phyloP scores from a whole-genome alignment of 2,888 invertebrate genomes.

The Halictus ligatus region DNA sequence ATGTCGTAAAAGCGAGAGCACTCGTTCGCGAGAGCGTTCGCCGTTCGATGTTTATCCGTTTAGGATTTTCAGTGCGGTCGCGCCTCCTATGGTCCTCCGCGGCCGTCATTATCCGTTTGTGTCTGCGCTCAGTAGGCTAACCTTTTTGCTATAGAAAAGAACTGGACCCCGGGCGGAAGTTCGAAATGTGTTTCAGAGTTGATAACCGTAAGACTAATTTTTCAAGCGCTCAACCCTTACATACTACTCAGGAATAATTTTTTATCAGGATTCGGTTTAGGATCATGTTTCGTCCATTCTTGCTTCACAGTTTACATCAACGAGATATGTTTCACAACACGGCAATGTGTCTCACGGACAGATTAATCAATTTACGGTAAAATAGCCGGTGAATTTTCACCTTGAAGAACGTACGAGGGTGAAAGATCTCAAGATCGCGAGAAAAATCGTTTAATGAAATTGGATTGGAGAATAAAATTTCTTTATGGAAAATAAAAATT shows the following conservation, averaged over 20 bases:
- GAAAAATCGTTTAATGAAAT: too few species aligned
- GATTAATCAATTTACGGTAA: too few species aligned
- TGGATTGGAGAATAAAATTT: too few species aligned
- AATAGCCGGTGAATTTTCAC: too few species aligned
- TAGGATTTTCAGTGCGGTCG: neutral
- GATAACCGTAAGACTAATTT: neutral
- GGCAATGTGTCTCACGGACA: too few species aligned
- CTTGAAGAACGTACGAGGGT: too few species aligned
- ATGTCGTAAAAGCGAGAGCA: slow-evolving; percentile 51
- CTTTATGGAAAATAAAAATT: too few species aligned
- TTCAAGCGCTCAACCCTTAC: neutral
- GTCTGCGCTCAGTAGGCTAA: neutral
- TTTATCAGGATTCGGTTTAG: too few species aligned
- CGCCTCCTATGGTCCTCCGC: neutral
- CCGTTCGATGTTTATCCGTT: slow-evolving; percentile 28
- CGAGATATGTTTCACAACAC: neutral
- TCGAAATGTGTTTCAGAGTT: neutral
- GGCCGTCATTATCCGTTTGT: neutral
- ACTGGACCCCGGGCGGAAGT: neutral
- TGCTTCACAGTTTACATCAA: too few species aligned
- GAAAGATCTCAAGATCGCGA: too few species aligned
- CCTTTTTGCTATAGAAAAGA: neutral
- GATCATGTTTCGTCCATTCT: too few species aligned
- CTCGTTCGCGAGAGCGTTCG: slow-evolving; percentile 6
- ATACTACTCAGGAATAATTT: neutral